Conservation (phyloP, 2,113 vertebrate species). For the Zosterops hypoxanthus region DNA sequence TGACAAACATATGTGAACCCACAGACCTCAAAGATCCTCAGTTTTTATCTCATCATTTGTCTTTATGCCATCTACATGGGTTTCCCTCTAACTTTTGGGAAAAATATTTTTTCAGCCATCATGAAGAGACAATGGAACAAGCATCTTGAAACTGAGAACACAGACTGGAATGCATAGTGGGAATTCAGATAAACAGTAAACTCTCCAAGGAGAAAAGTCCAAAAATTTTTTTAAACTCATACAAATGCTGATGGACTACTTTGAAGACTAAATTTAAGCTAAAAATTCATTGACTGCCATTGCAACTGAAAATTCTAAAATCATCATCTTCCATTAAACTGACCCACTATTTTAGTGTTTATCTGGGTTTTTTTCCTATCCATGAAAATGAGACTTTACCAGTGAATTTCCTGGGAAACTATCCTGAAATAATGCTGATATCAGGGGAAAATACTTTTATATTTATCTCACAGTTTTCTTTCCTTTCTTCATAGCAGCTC, state of each 20-base stretch:
- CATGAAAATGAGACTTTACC: not conserved
- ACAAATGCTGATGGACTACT: not conserved
- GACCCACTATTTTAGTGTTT: not conserved
- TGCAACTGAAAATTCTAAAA: not conserved
- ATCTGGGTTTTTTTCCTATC: not conserved
- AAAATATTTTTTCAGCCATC: not conserved
- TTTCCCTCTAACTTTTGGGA: not conserved
- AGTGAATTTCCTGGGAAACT: not conserved
- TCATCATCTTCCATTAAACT: not conserved
- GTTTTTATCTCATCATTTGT: not conserved
- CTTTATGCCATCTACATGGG: not conserved
- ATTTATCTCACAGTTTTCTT: not conserved
- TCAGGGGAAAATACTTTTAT: not conserved
- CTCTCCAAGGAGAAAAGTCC: not conserved
- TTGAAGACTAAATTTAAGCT: not conserved
- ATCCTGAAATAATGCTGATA: not conserved
- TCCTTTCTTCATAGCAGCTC: not conserved
- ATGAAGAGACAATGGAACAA: not conserved
- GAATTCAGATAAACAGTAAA: not conserved
- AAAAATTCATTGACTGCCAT: not conserved
- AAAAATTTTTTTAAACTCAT: not conserved
- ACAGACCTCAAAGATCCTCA: not conserved
- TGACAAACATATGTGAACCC: not conserved
- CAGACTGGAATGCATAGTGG: not conserved
- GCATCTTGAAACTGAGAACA: not conserved